Evolutionary conservation across 2,888 invertebrate species (phyloP).

Genomic region (Tenthredo mesomela): DNA sequence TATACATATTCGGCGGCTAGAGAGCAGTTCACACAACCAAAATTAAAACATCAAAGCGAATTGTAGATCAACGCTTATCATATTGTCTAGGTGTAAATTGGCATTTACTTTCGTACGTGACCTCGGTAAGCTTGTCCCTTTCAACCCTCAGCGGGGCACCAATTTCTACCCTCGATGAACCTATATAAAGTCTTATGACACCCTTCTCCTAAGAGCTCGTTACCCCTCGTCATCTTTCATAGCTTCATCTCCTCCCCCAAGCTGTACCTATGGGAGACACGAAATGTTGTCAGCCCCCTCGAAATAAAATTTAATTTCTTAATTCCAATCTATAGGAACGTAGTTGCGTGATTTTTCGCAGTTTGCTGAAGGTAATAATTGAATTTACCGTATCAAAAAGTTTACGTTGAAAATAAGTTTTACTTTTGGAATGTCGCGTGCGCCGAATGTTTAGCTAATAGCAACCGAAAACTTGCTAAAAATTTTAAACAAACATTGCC

Average conservation of each 20-base stretch:
- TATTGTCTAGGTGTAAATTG: conserved; percentile 10
- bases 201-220: conserved; percentile 15
- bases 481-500: not conserved
- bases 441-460: too few relatives aligned
- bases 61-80: not conserved
- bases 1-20: not conserved
- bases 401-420: too few relatives aligned
- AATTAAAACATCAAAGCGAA: not conserved
- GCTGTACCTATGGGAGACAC: not conserved
- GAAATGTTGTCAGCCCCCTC: not conserved
- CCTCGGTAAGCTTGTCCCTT: not conserved
- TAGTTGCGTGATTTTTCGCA: not conserved
- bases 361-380: not conserved
- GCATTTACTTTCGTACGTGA: conserved; percentile 29
- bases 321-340: not conserved
- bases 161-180: conserved; percentile 33
- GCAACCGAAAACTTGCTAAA: not conserved
- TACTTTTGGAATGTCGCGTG: too few relatives aligned
- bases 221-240: conserved; percentile 1
- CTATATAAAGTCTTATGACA: conserved; percentile 39
- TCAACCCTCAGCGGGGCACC: not conserved
- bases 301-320: not conserved
- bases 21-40: not conserved
- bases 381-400: not conserved
- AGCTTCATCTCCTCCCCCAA: conserved; percentile 9